phyloP scores from a whole-genome alignment of 2,113 vertebrate species.

The Lamprologus sp. region DNA sequence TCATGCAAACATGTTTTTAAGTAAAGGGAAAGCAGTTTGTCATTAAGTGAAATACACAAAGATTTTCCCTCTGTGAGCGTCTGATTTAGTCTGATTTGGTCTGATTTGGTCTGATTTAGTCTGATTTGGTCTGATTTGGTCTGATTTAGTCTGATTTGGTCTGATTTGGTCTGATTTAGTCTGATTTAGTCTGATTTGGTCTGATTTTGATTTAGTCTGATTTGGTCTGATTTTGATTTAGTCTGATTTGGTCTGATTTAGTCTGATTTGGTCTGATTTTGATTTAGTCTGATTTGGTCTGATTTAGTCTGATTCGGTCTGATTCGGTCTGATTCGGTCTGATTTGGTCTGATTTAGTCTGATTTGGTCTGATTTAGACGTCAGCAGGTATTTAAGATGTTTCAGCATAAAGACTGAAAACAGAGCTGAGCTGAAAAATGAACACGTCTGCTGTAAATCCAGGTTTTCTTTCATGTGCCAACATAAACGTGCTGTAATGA shows the following conservation, averaged over 20 bases:
- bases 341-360: accelerated
- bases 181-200: accelerated
- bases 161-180: accelerated
- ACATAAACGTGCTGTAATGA: background rate
- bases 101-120: accelerated
- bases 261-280: accelerated
- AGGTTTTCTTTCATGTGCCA: background rate
- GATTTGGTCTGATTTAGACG: accelerated
- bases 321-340: accelerated
- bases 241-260: accelerated
- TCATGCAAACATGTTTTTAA: background rate
- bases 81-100: accelerated
- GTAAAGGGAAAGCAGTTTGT: background rate
- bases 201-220: accelerated
- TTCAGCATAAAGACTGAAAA: background rate
- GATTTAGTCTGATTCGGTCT: accelerated
- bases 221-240: accelerated
- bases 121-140: accelerated
- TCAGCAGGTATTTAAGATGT: background rate
- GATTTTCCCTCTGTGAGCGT: background rate
- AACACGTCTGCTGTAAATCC: background rate
- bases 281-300: accelerated
- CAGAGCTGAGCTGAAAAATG: accelerated
- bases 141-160: accelerated
- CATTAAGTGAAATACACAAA: background rate